Conservation (phyloP, 2,113 vertebrate species). For the Myrmophylax atrothorax region DNA sequence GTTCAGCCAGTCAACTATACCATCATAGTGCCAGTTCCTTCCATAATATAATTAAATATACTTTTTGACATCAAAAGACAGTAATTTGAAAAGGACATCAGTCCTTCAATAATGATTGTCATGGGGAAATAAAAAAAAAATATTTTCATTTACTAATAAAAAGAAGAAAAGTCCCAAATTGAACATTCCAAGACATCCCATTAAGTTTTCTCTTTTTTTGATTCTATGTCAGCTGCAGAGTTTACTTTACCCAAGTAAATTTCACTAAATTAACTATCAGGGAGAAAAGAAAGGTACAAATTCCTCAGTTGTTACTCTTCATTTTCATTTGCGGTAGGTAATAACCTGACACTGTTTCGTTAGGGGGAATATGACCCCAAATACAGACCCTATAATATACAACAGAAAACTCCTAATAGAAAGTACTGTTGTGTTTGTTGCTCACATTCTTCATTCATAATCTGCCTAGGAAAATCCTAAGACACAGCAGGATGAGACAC, state of each 20-base stretch:
- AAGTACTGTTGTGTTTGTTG: neutral
- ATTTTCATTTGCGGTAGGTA: fast-evolving
- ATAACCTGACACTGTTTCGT: neutral
- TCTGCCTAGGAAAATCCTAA: neutral
- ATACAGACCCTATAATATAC: neutral
- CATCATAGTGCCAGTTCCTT: neutral
- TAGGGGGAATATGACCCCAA: neutral
- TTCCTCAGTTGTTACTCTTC: neutral
- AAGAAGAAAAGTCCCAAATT: neutral
- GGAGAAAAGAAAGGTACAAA: neutral
- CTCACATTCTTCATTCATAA: neutral
- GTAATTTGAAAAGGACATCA: neutral
- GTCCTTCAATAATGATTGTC: neutral
- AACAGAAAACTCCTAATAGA: neutral
- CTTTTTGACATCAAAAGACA: neutral
- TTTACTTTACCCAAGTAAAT: neutral
- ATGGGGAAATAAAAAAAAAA: neutral
- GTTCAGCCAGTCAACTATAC: neutral
- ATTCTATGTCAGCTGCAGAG: neutral
- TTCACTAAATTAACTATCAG: neutral
- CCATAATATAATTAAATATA: neutral
- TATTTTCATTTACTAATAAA: neutral
- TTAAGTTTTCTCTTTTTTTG: neutral
- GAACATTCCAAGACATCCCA: neutral
- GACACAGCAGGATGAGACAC: neutral